phyloP scores from a whole-genome alignment of 2,113 vertebrate genomes.

The Polyodon spathula region DNA sequence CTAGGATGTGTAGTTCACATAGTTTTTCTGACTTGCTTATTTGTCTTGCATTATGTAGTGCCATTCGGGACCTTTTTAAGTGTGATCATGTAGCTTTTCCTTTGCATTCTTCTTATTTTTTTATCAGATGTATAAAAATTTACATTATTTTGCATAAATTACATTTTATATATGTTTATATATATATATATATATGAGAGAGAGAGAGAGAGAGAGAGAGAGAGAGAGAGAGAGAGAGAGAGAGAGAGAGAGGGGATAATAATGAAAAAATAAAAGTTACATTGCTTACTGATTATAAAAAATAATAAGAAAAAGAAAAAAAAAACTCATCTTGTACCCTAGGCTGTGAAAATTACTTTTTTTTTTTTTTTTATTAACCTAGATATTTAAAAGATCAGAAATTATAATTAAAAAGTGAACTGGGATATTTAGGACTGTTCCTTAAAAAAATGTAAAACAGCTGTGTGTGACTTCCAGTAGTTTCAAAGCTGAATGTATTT shows the following conservation, averaged over 20 bases:
- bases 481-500: conserved; percentile 20
- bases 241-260: too few species aligned
- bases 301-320: too few species aligned
- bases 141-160: too few species aligned
- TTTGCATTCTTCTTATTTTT: too few species aligned
- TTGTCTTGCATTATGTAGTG: conserved; percentile 29
- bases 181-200: too few species aligned
- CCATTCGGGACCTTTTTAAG: conserved; percentile 35
- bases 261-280: too few species aligned
- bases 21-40: conserved; percentile 45
- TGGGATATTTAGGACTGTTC: neutral
- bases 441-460: conserved; percentile 17
- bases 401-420: neutral
- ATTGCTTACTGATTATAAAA: too few species aligned
- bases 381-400: neutral
- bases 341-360: neutral
- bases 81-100: too few species aligned
- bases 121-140: too few species aligned
- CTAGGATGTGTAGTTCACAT: conserved; percentile 35
- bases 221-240: too few species aligned
- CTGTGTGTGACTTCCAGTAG: conserved; percentile 22
- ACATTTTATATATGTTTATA: too few species aligned
- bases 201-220: too few species aligned
- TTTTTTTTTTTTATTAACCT: neutral
- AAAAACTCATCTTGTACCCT: neutral